Evolutionary conservation across 1,140 invertebrate species (phyloP).

Genomic region (Hyles vespertilio): DNA sequence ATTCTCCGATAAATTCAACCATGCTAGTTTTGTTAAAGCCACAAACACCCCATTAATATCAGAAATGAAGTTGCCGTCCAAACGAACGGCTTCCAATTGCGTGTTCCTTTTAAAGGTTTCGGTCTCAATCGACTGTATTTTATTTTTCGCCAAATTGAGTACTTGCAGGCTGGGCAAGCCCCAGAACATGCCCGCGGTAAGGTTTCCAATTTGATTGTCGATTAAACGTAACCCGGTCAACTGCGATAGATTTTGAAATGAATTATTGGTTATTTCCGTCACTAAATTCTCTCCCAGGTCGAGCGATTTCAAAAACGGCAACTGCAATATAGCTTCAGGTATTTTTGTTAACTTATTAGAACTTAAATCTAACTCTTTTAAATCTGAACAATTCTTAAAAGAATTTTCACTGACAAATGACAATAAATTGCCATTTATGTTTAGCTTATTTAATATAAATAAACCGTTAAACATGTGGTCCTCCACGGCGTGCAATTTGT

Average conservation of each 20-base stretch:
- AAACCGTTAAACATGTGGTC: constrained; percentile 87
- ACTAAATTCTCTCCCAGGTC: constrained; percentile 90
- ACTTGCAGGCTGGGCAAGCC: constrained; percentile 85
- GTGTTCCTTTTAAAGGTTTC: constrained; percentile 85
- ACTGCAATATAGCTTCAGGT: constrained; percentile 84
- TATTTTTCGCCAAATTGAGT: constrained; percentile 88
- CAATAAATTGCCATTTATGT: constrained; percentile 86
- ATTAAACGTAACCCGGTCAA: constrained; percentile 87
- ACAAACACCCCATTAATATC: constrained; percentile 87
- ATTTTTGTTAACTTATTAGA: constrained; percentile 85
- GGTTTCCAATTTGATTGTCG: constrained; percentile 87
- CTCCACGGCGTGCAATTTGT: constrained; percentile 84
- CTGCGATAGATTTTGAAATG: constrained; percentile 84
- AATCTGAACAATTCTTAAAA: constrained; percentile 87
- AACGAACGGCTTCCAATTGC: constrained; percentile 86
- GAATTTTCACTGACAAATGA: constrained; percentile 84
- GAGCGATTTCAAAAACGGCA: constrained; percentile 85
- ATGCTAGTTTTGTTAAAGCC: constrained; percentile 83
- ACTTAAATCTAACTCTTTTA: constrained; percentile 88
- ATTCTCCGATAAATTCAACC: constrained; percentile 91
- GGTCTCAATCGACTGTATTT: constrained; percentile 84
- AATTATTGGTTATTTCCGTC: constrained; percentile 82
- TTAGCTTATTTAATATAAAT: constrained; percentile 87
- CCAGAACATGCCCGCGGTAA: constrained; percentile 83
- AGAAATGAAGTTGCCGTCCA: constrained; percentile 87